These are phyloP conservation scores for Gulo gulo DNA, from an alignment of 2,113 vertebrate genomes.

Conservation along the genomic window DNA sequence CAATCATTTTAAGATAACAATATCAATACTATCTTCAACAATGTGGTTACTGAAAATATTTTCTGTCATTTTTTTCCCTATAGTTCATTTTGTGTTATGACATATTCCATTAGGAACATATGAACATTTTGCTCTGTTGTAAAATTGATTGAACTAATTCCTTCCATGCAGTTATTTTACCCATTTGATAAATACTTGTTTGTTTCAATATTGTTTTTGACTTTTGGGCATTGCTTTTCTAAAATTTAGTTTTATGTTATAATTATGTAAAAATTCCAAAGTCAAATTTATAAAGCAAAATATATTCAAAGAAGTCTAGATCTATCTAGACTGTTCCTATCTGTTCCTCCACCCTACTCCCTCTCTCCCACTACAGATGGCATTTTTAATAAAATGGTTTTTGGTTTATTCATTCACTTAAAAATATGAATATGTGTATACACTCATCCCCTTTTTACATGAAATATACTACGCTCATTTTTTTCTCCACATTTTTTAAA, in stretches of 20 bases:
- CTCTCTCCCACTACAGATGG: background rate
- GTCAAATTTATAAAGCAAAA: conserved; percentile 9
- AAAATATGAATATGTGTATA: background rate
- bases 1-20: conserved; percentile 12
- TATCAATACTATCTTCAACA: background rate
- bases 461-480: background rate
- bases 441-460: background rate
- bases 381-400: conserved; percentile 4
- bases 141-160: background rate
- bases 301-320: background rate
- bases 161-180: background rate
- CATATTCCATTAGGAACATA: background rate
- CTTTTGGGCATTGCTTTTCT: background rate
- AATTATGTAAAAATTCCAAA: conserved; percentile 23
- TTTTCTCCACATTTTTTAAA: background rate
- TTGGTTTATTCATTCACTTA: background rate
- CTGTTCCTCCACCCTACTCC: background rate
- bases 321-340: background rate
- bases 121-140: background rate
- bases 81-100: background rate
- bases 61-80: background rate
- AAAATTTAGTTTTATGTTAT: background rate
- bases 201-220: background rate
- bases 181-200: background rate
- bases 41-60: background rate